Percentiles rank a stretch among this genome's conserved stretches.
These are phyloP conservation scores for Phragmatobia fuliginosa DNA, from an alignment of 2,888 invertebrate genomes.

Conservation along the genomic window DNA sequence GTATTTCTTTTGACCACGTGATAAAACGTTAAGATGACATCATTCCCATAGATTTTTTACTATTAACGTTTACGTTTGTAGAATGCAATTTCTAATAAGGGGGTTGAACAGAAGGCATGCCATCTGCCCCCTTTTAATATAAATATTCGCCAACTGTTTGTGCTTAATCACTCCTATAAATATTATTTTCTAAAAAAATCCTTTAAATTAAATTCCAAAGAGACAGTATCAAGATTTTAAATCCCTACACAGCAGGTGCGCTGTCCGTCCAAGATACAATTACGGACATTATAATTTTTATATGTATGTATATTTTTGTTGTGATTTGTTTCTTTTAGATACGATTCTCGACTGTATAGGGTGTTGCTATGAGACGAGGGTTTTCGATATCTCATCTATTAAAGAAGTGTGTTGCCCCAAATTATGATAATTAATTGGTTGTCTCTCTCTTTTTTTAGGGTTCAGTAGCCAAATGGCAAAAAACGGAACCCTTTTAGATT, in stretches of 20 bases:
- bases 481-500: no score
- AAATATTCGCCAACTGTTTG: no score
- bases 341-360: constrained; percentile 34
- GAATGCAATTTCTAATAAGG: no score
- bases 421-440: background rate
- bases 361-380: constrained; percentile 26
- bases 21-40: no score
- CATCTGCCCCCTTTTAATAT: no score
- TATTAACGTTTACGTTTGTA: no score
- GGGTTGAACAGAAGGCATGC: no score
- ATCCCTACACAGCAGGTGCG: constrained; percentile 37
- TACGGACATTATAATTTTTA: constrained; percentile 70
- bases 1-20: no score
- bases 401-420: background rate
- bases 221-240: constrained; percentile 39
- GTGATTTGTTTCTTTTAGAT: constrained; percentile 57
- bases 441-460: background rate
- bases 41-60: no score
- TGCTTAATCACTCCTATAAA: background rate
- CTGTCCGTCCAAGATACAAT: constrained; percentile 62
- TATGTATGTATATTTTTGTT: constrained; percentile 30
- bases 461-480: no score
- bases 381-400: constrained; percentile 29
- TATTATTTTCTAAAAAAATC: background rate
- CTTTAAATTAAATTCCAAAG: background rate